Evolutionary conservation across 2,113 vertebrate genomes (phyloP).

Genomic region (Fregata magnificens): DNA sequence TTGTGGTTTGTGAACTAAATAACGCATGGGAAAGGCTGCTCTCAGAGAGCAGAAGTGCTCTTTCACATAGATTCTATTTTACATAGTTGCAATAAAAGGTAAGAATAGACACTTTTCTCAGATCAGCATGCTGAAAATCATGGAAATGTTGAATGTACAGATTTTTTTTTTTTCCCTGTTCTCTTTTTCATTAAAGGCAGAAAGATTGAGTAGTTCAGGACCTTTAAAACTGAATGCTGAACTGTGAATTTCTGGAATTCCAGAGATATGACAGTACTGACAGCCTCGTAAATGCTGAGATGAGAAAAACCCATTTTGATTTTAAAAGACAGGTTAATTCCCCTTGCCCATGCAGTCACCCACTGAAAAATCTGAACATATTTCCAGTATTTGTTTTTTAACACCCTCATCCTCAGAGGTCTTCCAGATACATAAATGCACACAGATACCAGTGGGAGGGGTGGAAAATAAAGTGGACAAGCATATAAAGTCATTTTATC

Average conservation of each 20-base stretch:
- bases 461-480: neutral
- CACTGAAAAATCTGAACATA: neutral
- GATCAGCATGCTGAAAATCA: neutral
- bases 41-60: neutral
- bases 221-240: neutral
- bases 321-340: neutral
- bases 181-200: neutral
- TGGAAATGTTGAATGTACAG: neutral
- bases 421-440: neutral
- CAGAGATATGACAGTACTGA: neutral
- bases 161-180: neutral
- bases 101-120: neutral
- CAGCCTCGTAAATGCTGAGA: neutral
- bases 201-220: neutral
- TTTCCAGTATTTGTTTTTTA: neutral
- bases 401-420: neutral
- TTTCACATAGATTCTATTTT: neutral
- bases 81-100: neutral
- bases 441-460: neutral
- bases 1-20: neutral
- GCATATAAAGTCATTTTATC: neutral
- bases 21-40: neutral
- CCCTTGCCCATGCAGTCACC: neutral
- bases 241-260: neutral
- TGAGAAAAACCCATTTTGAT: neutral